phyloP scores from a whole-genome alignment of 2,797 vertebrate genomes.

The Enteromius trimaculatus region DNA sequence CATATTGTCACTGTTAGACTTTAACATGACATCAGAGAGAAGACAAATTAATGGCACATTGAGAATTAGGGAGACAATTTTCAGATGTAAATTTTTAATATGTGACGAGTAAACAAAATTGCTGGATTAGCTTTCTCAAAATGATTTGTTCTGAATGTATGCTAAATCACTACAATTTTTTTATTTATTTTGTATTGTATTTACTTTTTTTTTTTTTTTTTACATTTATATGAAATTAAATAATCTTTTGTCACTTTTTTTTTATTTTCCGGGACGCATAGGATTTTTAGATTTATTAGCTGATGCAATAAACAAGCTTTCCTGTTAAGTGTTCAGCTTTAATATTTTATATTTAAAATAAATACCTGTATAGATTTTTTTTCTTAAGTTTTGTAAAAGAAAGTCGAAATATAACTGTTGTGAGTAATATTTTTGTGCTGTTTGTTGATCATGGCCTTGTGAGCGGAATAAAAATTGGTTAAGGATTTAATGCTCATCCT shows the following conservation, averaged over 20 bases:
- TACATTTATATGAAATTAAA: not conserved
- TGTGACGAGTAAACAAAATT: not conserved
- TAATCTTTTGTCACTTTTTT: not conserved
- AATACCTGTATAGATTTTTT: slow-evolving; percentile 34
- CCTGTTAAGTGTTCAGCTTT: slow-evolving; percentile 11
- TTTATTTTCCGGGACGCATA: not conserved
- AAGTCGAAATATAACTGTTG: not conserved
- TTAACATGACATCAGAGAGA: not conserved
- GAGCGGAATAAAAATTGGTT: slow-evolving; percentile 66
- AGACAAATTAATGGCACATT: not conserved
- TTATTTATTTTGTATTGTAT: slow-evolving; percentile 56
- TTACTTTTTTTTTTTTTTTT: not conserved
- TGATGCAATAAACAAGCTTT: slow-evolving; percentile 38
- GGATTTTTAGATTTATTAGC: slow-evolving; percentile 2
- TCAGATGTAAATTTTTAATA: slow-evolving; percentile 10
- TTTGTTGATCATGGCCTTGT: slow-evolving; percentile 48
- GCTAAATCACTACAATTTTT: slow-evolving; percentile 37
- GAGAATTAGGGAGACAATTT: not conserved
- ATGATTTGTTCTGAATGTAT: slow-evolving; percentile 40
- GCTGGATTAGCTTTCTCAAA: slow-evolving; percentile 16
- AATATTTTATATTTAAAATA: slow-evolving; percentile 54
- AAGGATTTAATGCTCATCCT: slow-evolving; percentile 49
- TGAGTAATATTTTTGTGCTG: slow-evolving; percentile 5
- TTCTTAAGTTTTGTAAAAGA: not conserved
- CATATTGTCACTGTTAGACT: not conserved